A percentile compares a stretch with the other conserved stretches of the same genome.
phyloP scores from a whole-genome alignment of 2,113 vertebrate genomes.

The Pterocles orientalis region DNA sequence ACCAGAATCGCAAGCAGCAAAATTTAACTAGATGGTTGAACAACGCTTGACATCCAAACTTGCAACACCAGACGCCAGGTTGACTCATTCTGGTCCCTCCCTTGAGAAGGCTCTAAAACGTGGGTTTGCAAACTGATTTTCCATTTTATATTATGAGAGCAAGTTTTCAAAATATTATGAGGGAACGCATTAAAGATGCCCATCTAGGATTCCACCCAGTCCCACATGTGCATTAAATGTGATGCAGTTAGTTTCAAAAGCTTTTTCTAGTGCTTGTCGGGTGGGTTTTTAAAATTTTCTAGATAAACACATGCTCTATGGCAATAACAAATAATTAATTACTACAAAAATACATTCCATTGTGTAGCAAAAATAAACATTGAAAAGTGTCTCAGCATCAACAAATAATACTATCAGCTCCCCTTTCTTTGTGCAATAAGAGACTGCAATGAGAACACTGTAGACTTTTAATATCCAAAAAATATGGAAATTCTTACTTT shows the following conservation, averaged over 20 bases:
- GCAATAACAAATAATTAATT: slow-evolving; percentile 18
- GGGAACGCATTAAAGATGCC: neutral
- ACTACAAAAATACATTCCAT: neutral
- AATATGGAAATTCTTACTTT: neutral
- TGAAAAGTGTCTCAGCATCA: neutral
- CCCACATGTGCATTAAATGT: neutral
- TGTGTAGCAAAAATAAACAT: neutral
- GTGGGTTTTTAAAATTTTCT: neutral
- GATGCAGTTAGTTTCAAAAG: slow-evolving; percentile 14
- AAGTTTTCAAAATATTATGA: neutral
- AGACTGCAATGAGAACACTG: neutral
- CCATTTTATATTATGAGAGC: neutral
- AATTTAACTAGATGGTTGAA: neutral
- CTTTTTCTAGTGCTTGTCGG: neutral
- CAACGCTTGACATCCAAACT: neutral
- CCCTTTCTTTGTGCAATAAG: neutral
- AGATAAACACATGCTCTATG: neutral
- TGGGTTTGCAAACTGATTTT: neutral
- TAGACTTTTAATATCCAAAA: neutral
- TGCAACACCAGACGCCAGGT: neutral
- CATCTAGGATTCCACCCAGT: neutral
- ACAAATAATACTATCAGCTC: neutral
- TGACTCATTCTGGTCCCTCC: neutral
- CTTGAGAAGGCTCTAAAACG: neutral
- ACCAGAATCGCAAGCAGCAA: rapidly evolving